Evolutionary conservation across 2,888 invertebrate species (phyloP).

Genomic region (Lasioglossum zephyrum): DNA sequence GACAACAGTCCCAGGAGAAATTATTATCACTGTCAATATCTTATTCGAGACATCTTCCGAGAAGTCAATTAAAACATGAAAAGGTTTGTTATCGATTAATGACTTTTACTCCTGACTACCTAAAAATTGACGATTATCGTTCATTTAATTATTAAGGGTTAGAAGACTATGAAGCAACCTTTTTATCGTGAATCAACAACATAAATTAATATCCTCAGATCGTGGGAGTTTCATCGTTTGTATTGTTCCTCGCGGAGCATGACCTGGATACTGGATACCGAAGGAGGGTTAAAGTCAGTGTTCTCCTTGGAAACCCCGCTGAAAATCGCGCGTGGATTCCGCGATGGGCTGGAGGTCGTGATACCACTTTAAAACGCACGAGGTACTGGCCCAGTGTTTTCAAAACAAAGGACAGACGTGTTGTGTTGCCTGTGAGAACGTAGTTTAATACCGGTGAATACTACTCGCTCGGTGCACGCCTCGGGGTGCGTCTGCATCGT

Average conservation of each 20-base stretch:
- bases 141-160: not conserved
- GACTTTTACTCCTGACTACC: not conserved
- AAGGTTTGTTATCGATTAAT: too few species aligned
- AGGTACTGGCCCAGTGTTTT: slow-evolving; percentile 27
- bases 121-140: not conserved
- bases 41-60: not conserved
- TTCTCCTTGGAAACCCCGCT: not conserved
- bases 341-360: not conserved
- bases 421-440: slow-evolving; percentile 57
- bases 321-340: not conserved
- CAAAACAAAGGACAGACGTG: slow-evolving; percentile 51
- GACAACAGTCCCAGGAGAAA: not conserved
- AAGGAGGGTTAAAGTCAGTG: not conserved
- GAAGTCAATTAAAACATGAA: not conserved
- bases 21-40: too few species aligned
- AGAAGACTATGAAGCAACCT: too few species aligned
- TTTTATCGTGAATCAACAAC: too few species aligned
- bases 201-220: not conserved
- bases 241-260: not conserved
- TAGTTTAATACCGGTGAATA: slow-evolving; percentile 52
- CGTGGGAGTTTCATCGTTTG: not conserved
- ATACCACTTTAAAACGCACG: slow-evolving; percentile 10
- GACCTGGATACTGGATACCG: not conserved
- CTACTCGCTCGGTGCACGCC: slow-evolving; percentile 39
- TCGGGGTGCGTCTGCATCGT: slow-evolving; percentile 51